A percentile compares a stretch with the other conserved stretches of the same genome.
Conservation (phyloP, 2,888 invertebrate genomes). For the Lymantria monacha region DNA sequence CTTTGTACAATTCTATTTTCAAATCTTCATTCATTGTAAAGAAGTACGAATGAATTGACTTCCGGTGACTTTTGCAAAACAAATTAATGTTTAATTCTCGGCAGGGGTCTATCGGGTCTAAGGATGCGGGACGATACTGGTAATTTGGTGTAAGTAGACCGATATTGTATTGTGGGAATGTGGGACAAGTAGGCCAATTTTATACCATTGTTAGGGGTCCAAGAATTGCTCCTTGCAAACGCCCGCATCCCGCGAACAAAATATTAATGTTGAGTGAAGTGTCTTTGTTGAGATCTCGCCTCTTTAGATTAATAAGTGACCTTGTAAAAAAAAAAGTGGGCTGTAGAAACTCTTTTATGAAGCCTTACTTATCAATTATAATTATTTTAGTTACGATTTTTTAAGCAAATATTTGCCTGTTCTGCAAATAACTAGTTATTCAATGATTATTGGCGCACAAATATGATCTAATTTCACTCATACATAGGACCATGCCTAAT, state of each 20-base stretch:
- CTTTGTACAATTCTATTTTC: slow-evolving; percentile 9
- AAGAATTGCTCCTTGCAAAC: slow-evolving; percentile 70
- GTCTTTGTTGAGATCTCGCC: slow-evolving; percentile 19
- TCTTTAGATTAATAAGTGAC: slow-evolving; percentile 5
- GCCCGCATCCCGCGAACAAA: slow-evolving; percentile 73
- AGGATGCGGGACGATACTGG: slow-evolving; percentile 77
- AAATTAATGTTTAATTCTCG: slow-evolving; percentile 48
- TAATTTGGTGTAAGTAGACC: slow-evolving; percentile 62
- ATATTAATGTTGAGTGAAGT: slow-evolving; percentile 50
- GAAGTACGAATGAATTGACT: slow-evolving; percentile 16
- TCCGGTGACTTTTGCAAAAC: slow-evolving; percentile 44
- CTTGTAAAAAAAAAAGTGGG: not conserved
- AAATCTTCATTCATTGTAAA: slow-evolving; percentile 18
- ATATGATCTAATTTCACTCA: too few relatives aligned
- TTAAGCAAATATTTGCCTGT: too few relatives aligned
- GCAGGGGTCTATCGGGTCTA: slow-evolving; percentile 62
- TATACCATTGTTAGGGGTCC: slow-evolving; percentile 56
- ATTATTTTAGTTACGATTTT: too few relatives aligned
- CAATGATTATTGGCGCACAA: too few relatives aligned
- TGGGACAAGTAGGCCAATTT: slow-evolving; percentile 70
- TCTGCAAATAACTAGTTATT: too few relatives aligned
- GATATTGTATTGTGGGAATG: slow-evolving; percentile 35
- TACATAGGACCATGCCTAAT: too few relatives aligned
- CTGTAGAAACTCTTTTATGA: too few relatives aligned
- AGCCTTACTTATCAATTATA: too few relatives aligned